These are phyloP conservation scores for Ectropis grisescens DNA, from an alignment of 1,140 invertebrate species.

Conservation along the genomic window DNA sequence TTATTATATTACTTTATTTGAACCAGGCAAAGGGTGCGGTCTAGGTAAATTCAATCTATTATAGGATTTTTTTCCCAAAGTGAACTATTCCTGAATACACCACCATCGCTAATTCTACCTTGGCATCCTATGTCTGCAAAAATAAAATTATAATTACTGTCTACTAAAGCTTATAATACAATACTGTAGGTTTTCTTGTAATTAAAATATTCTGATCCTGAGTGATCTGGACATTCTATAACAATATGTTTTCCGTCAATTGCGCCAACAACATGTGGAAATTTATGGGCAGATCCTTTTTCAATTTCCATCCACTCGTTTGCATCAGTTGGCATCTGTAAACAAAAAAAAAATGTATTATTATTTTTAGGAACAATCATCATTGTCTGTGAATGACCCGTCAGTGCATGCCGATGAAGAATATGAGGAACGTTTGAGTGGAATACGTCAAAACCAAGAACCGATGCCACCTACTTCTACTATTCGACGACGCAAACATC, in stretches of 20 bases:
- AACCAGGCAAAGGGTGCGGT: background rate
- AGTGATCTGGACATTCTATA: conserved; percentile 22
- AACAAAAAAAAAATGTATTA: background rate
- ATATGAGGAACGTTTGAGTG: too few relatives aligned
- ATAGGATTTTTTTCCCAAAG: conserved; percentile 6
- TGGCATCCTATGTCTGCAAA: conserved; percentile 50
- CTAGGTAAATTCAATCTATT: background rate
- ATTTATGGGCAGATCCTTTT: conserved; percentile 1
- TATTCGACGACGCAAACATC: too few relatives aligned
- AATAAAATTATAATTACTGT: conserved; percentile 61
- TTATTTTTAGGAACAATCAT: background rate
- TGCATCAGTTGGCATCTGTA: background rate
- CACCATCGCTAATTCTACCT: conserved; percentile 47
- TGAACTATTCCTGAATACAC: conserved; percentile 29
- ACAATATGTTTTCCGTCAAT: conserved; percentile 1
- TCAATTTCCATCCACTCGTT: background rate
- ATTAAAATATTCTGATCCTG: conserved; percentile 59
- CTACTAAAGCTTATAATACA: conserved; percentile 59
- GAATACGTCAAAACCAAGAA: too few relatives aligned
- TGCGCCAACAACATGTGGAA: background rate
- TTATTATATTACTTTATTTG: conserved; percentile 58
- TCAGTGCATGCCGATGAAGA: too few relatives aligned
- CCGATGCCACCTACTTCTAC: too few relatives aligned
- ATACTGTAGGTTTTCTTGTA: conserved; percentile 65
- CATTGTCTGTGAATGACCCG: too few relatives aligned